Percentiles rank a stretch among this genome's conserved stretches.
Conservation (phyloP, 2,797 vertebrate genomes). For the Chromobotia macracanthus region DNA sequence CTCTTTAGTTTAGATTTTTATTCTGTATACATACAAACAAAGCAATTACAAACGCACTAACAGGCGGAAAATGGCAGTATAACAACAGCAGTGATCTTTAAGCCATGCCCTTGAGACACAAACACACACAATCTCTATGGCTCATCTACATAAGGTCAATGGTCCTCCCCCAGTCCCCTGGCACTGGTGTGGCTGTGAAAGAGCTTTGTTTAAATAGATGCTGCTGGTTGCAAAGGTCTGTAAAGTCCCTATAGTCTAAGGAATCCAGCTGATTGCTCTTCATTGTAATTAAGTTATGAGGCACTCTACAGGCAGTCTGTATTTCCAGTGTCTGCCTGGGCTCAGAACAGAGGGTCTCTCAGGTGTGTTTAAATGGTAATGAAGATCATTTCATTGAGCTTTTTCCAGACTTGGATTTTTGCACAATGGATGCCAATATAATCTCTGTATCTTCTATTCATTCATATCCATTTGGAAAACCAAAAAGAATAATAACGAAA, state of each 20-base stretch:
- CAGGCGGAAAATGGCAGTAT: not conserved
- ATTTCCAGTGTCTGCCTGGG: constrained; percentile 20
- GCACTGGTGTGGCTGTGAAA: constrained; percentile 22
- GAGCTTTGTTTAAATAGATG: constrained; percentile 28
- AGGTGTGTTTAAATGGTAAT: not conserved
- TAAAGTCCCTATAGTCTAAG: constrained; percentile 9
- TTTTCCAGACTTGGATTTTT: not conserved
- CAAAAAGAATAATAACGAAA: not conserved
- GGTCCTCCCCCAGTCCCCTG: constrained; percentile 10
- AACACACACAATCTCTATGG: not conserved
- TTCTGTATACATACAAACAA: not conserved
- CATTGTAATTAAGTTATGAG: constrained; percentile 48
- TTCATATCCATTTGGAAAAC: not conserved
- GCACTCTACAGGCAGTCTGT: constrained; percentile 10
- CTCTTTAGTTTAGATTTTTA: not conserved
- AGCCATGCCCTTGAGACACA: constrained; percentile 23
- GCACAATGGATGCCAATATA: constrained; percentile 36
- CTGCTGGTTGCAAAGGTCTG: constrained; percentile 19
- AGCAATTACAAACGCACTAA: not conserved
- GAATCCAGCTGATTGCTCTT: constrained; percentile 27
- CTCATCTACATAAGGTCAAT: constrained; percentile 35
- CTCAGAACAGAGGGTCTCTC: not conserved
- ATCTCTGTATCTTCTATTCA: not conserved
- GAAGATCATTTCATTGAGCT: constrained; percentile 3
- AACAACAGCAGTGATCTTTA: constrained; percentile 16